Percentiles rank a stretch among this genome's conserved stretches.
Conservation (phyloP, 2,888 invertebrate species). For the Leptopilina myrica region DNA sequence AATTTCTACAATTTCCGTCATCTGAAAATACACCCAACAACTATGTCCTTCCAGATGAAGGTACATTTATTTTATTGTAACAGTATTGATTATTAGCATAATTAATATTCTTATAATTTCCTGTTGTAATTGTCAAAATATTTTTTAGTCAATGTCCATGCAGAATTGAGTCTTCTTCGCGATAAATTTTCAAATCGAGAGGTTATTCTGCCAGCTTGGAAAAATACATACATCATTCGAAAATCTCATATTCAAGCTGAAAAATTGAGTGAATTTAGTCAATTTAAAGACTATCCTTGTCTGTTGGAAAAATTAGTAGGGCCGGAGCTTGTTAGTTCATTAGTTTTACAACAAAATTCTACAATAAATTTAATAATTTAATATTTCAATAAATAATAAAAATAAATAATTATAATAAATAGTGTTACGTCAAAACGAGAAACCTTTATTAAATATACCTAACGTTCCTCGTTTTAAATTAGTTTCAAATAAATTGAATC, state of each 20-base stretch:
- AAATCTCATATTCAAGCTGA: constrained; percentile 8
- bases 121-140: not conserved
- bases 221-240: not conserved
- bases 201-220: too few relatives aligned
- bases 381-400: not conserved
- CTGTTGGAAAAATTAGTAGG: too few relatives aligned
- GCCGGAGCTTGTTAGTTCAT: not conserved
- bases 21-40: not conserved
- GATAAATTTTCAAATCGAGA: not conserved
- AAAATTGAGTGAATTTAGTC: not conserved
- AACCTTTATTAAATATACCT: too few relatives aligned
- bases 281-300: too few relatives aligned
- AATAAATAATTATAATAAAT: too few relatives aligned
- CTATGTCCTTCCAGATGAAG: not conserved
- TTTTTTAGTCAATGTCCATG: not conserved
- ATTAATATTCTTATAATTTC: not conserved
- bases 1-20: not conserved
- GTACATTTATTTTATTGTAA: not conserved
- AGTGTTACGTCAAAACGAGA: too few relatives aligned
- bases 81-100: not conserved
- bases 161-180: not conserved
- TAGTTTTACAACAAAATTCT: not conserved
- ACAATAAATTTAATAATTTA: constrained; percentile 1
- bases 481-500: too few relatives aligned
- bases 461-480: too few relatives aligned